Evolutionary conservation across 2,113 vertebrate genomes (phyloP).

Genomic region (Cheirogaleus medius): DNA sequence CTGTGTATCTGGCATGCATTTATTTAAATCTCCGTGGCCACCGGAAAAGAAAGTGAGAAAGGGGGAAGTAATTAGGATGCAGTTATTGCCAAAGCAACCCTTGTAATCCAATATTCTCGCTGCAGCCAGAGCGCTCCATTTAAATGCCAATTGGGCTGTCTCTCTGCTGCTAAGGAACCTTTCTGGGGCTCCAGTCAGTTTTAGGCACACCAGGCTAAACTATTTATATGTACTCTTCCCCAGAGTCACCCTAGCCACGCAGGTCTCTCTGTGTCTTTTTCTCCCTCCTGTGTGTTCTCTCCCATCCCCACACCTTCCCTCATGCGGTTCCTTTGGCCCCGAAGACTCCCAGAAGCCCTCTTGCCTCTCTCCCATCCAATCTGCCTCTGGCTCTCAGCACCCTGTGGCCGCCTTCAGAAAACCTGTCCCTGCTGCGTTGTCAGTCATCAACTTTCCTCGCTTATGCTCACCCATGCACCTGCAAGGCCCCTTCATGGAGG

Average conservation of each 20-base stretch:
- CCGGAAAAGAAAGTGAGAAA: slow-evolving; percentile 66
- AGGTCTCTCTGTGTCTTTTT: not conserved
- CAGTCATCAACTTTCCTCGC: not conserved
- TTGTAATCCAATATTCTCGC: not conserved
- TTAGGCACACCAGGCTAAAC: not conserved
- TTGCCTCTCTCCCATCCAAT: not conserved
- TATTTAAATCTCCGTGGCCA: slow-evolving; percentile 48
- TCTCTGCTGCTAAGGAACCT: not conserved
- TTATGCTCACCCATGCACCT: not conserved
- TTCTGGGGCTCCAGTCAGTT: not conserved
- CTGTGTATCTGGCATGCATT: slow-evolving; percentile 57
- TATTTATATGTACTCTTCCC: not conserved
- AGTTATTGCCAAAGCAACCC: slow-evolving; percentile 52
- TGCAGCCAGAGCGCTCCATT: not conserved
- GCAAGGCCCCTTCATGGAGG: not conserved
- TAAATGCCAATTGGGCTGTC: not conserved
- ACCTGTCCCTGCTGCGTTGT: not conserved
- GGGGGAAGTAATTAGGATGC: slow-evolving; percentile 61
- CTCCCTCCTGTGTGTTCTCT: too few species aligned
- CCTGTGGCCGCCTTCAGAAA: not conserved
- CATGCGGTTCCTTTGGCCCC: not conserved
- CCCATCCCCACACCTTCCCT: not conserved
- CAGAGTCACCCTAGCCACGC: not conserved
- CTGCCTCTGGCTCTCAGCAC: not conserved
- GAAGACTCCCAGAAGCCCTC: not conserved